phyloP scores from a whole-genome alignment of 2,888 invertebrate genomes.

The Morinoia aosen region DNA sequence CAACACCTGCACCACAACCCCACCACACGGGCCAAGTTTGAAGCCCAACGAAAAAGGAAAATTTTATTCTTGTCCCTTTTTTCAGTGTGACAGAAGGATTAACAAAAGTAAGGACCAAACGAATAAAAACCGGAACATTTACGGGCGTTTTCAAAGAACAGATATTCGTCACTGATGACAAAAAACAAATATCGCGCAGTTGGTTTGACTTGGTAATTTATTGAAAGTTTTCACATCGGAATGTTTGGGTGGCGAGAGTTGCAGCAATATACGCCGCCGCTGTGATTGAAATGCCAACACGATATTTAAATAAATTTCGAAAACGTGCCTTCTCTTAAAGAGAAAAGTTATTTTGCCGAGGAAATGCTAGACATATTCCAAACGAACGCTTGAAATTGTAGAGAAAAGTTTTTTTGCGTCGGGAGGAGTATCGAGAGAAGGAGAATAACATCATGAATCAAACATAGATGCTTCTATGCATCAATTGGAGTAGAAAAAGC shows the following conservation, averaged over 20 bases:
- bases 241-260: background rate
- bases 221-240: background rate
- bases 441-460: no score
- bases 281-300: background rate
- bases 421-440: no score
- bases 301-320: background rate
- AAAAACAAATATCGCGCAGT: background rate
- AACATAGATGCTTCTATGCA: no score
- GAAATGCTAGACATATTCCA: no score
- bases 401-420: no score
- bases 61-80: no score
- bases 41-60: no score
- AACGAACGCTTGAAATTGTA: no score
- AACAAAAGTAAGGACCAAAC: background rate
- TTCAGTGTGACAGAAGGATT: background rate
- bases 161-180: background rate
- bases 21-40: background rate
- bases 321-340: no score
- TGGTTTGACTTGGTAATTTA: background rate
- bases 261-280: background rate
- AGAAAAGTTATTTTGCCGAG: no score
- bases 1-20: background rate
- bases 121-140: background rate
- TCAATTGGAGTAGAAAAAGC: no score
- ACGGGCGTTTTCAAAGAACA: background rate